Conservation (phyloP, 2,797 vertebrate genomes). For the Telmatherina bonti region DNA sequence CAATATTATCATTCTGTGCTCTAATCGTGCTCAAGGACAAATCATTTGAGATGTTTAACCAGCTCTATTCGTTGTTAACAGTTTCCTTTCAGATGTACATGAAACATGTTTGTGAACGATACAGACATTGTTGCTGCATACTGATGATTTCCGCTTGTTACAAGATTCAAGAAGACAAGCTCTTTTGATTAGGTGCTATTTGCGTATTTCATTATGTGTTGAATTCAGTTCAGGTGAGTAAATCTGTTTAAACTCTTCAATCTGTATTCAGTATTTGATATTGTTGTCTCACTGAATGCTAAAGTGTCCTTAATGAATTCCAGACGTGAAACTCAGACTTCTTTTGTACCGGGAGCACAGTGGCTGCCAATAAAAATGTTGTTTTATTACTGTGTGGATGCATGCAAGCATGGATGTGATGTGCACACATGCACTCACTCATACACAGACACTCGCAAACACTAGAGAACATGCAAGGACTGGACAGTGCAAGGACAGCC, state of each 20-base stretch:
- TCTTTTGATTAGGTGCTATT: conserved; percentile 55
- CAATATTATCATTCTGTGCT: conserved; percentile 59
- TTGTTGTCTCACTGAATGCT: conserved; percentile 63
- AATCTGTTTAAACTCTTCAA: conserved; percentile 65
- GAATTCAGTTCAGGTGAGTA: conserved; percentile 44
- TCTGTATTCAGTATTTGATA: conserved; percentile 62
- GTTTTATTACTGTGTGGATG: conserved; percentile 53
- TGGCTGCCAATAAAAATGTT: conserved; percentile 61
- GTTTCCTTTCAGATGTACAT: conserved; percentile 26
- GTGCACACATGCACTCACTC: conserved; percentile 17
- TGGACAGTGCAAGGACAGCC: conserved; percentile 80
- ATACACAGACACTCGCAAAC: conserved; percentile 58
- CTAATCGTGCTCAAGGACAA: conserved; percentile 69
- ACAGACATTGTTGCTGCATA: conserved; percentile 30
- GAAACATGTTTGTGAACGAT: conserved; percentile 45
- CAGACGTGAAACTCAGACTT: conserved; percentile 54
- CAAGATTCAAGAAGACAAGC: conserved; percentile 38
- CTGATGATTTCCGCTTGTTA: conserved; percentile 39
- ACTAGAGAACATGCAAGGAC: conserved; percentile 71
- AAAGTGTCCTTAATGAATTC: conserved; percentile 68
- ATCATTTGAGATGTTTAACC: conserved; percentile 65
- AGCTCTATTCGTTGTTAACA: conserved; percentile 40
- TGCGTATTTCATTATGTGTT: conserved; percentile 45
- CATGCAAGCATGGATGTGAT: conserved; percentile 40
- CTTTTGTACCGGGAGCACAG: conserved; percentile 58